Conservation (phyloP, 2,888 invertebrate genomes). For the Euzophera pinguis region DNA sequence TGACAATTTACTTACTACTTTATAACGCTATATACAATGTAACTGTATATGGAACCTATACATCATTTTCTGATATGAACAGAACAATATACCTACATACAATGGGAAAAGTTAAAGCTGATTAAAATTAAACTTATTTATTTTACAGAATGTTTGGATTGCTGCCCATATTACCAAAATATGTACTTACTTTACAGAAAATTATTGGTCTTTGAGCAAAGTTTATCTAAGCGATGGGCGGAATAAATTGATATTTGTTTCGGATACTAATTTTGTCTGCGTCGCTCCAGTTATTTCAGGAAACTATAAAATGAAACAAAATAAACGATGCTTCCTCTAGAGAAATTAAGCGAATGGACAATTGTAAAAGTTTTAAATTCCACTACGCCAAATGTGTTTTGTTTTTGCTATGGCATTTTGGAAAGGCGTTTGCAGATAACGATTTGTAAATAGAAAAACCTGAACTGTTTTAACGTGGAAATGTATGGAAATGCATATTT, state of each 20-base stretch:
- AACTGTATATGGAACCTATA: too few species aligned
- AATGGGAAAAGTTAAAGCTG: not conserved
- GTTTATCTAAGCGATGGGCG: not conserved
- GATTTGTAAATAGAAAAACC: not conserved
- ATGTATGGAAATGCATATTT: not conserved
- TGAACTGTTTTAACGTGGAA: not conserved
- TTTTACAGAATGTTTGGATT: not conserved
- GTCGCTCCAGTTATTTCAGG: not conserved
- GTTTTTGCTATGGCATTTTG: conserved; percentile 6
- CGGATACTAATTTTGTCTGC: not conserved
- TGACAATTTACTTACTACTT: too few species aligned
- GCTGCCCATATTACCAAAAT: not conserved
- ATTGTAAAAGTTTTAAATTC: conserved; percentile 10
- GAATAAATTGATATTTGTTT: conserved; percentile 2
- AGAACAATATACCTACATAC: too few species aligned
- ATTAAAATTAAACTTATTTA: not conserved
- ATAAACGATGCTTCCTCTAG: conserved; percentile 4
- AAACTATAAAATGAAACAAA: conserved; percentile 9
- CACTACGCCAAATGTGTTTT: conserved; percentile 7
- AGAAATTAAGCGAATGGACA: conserved; percentile 10
- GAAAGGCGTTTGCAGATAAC: not conserved
- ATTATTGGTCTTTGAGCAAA: not conserved
- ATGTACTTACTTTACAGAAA: not conserved
- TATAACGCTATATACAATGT: too few species aligned
- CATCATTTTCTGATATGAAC: too few species aligned